Evolutionary conservation across 2,113 vertebrate species (phyloP).

Genomic region (Microcebus lehilahytsara): DNA sequence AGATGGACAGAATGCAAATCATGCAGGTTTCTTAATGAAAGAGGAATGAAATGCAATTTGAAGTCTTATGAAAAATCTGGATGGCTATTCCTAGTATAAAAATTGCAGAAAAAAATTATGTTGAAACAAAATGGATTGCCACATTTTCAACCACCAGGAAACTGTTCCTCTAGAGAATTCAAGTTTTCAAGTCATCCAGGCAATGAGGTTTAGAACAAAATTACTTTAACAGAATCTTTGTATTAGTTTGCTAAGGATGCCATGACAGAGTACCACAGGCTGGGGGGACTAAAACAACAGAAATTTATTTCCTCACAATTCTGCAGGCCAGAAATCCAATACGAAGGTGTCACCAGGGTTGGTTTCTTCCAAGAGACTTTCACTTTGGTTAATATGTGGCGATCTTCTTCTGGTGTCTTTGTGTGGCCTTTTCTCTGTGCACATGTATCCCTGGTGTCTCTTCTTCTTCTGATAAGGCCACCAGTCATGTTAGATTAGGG

Average conservation of each 20-base stretch:
- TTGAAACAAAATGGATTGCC: slow-evolving; percentile 36
- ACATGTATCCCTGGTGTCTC: neutral
- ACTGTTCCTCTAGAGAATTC: slow-evolving; percentile 25
- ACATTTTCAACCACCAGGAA: slow-evolving; percentile 37
- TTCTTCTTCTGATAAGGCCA: neutral
- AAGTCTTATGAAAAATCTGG: slow-evolving; percentile 57
- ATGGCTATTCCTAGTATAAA: slow-evolving; percentile 34
- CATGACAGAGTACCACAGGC: neutral
- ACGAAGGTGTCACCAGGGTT: rapidly evolving
- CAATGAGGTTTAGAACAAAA: slow-evolving; percentile 1
- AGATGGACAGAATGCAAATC: slow-evolving; percentile 72
- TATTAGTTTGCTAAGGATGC: neutral
- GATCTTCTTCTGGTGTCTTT: neutral
- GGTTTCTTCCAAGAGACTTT: neutral
- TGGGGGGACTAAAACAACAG: neutral
- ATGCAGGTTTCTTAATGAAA: slow-evolving; percentile 42
- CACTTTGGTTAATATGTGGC: neutral
- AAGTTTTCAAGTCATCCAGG: slow-evolving; percentile 9
- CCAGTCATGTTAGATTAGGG: neutral
- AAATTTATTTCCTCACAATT: neutral
- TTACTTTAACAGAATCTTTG: neutral
- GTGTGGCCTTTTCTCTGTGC: neutral
- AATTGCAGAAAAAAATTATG: slow-evolving; percentile 9
- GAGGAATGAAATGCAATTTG: slow-evolving; percentile 57
- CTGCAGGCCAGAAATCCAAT: neutral